Evolutionary conservation across 2,113 vertebrate genomes (phyloP).

Genomic region (Cyphomyrus plagiostoma): DNA sequence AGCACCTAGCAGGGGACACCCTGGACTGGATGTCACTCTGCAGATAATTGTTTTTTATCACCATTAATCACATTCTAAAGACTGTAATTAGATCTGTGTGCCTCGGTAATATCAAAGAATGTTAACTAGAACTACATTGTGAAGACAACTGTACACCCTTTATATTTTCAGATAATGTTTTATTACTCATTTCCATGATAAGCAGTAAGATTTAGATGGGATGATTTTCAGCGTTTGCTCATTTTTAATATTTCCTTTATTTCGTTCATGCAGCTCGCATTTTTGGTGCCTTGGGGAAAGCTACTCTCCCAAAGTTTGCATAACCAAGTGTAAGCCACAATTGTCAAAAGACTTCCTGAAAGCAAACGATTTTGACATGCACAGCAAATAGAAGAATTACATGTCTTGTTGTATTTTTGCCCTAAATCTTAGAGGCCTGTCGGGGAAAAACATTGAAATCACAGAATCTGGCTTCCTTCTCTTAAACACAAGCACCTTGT

Average conservation of each 20-base stretch:
- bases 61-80: background rate
- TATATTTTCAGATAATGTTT: background rate
- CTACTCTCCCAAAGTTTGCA: background rate
- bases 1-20: background rate
- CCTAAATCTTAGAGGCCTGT: background rate
- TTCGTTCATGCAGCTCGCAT: background rate
- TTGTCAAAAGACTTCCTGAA: background rate
- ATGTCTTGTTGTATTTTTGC: background rate
- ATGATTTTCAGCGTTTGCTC: background rate
- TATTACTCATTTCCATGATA: background rate
- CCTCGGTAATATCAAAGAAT: background rate
- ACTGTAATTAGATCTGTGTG: background rate
- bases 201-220: background rate
- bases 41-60: background rate
- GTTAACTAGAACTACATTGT: background rate
- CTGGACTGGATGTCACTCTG: background rate
- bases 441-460: background rate
- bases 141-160: background rate
- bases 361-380: background rate
- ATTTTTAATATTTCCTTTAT: background rate
- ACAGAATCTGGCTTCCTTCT: background rate
- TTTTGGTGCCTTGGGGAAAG: background rate
- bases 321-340: background rate
- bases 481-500: background rate
- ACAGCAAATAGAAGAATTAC: background rate